A percentile compares a stretch with the other conserved stretches of the same genome.
phyloP scores from a whole-genome alignment of 2,113 vertebrate species.

The Gopherus evgoodei region DNA sequence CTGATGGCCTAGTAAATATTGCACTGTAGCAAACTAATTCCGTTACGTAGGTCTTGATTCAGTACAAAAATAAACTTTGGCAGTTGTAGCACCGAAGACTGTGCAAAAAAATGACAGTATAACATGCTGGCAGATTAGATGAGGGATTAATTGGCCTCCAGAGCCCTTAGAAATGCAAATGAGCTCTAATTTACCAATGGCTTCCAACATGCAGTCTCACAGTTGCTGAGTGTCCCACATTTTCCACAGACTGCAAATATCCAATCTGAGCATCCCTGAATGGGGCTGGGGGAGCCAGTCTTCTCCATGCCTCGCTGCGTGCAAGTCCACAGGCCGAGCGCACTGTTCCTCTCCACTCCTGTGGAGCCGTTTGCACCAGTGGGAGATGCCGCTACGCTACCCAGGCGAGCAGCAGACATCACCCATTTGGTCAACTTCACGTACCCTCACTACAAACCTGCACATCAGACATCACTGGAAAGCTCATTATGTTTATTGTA shows the following conservation, averaged over 20 bases:
- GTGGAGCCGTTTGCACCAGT: background rate
- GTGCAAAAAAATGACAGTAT: background rate
- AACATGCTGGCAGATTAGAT: background rate
- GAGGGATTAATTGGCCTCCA: background rate
- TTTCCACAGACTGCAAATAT: background rate
- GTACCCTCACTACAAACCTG: background rate
- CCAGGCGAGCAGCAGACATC: background rate
- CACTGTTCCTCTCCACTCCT: background rate
- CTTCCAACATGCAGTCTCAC: background rate
- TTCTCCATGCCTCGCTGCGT: background rate
- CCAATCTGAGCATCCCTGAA: background rate
- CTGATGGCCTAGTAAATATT: background rate
- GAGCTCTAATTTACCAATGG: background rate
- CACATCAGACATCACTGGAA: background rate
- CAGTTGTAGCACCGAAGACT: background rate
- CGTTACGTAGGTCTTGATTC: background rate
- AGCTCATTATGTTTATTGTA: background rate
- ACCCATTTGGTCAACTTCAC: background rate
- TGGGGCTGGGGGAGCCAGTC: background rate
- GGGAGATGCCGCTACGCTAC: background rate
- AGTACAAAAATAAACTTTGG: background rate
- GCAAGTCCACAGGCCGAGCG: background rate
- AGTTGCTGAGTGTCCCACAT: background rate
- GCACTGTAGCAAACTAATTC: background rate
- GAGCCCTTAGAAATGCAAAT: background rate